Conservation (phyloP, 2,797 vertebrate species). For the Phrynocephalus guinanensis region DNA sequence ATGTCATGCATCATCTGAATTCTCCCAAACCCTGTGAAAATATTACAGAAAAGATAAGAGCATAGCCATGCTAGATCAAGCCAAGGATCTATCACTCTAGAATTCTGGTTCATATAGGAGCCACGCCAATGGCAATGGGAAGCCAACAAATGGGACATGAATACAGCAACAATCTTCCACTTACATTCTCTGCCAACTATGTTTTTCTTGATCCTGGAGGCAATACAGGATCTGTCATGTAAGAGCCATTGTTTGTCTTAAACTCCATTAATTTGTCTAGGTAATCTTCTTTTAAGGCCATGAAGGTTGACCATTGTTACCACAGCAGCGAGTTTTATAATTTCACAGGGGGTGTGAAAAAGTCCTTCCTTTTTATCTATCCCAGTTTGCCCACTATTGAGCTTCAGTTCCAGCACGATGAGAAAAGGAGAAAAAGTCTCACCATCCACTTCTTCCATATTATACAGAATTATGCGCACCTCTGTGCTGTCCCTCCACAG, state of each 20-base stretch:
- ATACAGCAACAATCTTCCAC: not conserved
- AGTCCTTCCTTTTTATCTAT: not conserved
- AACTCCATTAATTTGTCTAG: not conserved
- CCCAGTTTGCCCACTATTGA: not conserved
- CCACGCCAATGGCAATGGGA: not conserved
- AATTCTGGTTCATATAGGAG: not conserved
- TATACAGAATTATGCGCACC: not conserved
- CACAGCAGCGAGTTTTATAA: not conserved
- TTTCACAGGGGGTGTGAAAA: not conserved
- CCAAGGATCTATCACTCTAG: not conserved
- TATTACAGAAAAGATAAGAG: not conserved
- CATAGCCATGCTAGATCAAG: not conserved
- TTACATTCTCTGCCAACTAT: not conserved
- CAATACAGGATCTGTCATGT: not conserved
- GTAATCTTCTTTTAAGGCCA: not conserved
- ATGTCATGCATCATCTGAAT: not conserved
- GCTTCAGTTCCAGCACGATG: not conserved
- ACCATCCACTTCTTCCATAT: not conserved
- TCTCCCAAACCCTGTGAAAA: too few relatives aligned
- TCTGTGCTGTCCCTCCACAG: not conserved
- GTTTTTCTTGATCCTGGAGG: not conserved
- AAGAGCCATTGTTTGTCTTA: not conserved
- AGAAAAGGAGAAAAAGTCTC: not conserved
- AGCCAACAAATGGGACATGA: not conserved
- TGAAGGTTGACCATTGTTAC: not conserved